These are phyloP conservation scores for Talpa occidentalis DNA, from an alignment of 2,113 vertebrate genomes.

Conservation along the genomic window DNA sequence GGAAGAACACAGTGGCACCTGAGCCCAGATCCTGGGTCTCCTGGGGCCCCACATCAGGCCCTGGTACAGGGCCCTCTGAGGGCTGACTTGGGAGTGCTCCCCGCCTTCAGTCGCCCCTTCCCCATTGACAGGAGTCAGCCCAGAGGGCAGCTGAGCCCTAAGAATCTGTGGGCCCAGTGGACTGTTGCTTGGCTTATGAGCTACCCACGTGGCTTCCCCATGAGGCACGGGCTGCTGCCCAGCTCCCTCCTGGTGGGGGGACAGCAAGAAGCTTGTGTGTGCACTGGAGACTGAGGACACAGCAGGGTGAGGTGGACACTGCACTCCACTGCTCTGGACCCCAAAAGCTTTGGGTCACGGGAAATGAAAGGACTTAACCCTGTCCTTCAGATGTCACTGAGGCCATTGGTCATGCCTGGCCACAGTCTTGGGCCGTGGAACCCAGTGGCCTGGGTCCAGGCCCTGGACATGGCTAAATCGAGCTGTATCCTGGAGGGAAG, in stretches of 20 bases:
- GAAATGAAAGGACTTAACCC: neutral
- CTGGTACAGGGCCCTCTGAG: neutral
- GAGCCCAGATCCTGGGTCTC: neutral
- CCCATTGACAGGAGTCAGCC: too few species aligned
- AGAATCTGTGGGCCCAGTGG: neutral
- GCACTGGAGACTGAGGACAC: too few species aligned
- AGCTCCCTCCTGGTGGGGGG: neutral
- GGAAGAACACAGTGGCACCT: neutral
- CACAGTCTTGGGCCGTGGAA: neutral
- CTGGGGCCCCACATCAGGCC: neutral
- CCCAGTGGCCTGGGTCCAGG: neutral
- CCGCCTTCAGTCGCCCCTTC: neutral
- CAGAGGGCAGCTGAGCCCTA: neutral
- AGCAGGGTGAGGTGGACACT: accelerated
- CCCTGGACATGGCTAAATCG: neutral
- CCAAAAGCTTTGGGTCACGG: neutral
- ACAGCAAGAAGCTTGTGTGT: accelerated
- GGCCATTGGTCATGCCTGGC: neutral
- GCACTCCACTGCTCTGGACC: neutral
- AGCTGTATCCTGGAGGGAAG: neutral
- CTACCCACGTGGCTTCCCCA: neutral
- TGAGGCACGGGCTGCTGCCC: neutral
- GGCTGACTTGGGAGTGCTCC: neutral
- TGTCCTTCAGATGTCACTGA: neutral
- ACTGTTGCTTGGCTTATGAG: neutral